These are phyloP conservation scores for Melanostigma gelatinosum DNA, from an alignment of 2,113 vertebrate species.

Conservation along the genomic window DNA sequence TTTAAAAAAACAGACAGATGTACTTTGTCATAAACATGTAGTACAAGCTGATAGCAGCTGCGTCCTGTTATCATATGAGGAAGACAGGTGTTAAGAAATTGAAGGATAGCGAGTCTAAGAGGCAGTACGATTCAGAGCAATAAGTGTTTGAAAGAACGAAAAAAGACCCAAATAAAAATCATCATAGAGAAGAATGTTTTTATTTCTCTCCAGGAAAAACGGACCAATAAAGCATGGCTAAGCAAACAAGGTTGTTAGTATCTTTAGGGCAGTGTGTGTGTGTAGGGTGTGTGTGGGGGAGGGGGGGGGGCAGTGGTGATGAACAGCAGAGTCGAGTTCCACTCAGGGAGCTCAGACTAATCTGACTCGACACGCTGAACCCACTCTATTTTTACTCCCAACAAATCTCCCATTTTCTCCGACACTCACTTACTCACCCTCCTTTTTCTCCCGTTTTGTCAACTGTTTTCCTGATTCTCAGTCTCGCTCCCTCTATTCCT, in stretches of 20 bases:
- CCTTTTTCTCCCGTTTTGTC: background rate
- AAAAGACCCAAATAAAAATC: background rate
- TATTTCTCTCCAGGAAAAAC: slow-evolving; percentile 52
- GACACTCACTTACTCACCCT: background rate
- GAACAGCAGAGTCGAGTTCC: slow-evolving; percentile 56
- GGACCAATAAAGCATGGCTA: slow-evolving; percentile 18
- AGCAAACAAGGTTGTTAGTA: slow-evolving; percentile 78
- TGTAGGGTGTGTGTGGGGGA: background rate
- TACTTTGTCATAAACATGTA: background rate
- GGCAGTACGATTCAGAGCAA: background rate
- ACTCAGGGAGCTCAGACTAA: slow-evolving; percentile 59
- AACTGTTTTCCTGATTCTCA: slow-evolving; percentile 5
- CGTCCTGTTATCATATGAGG: background rate
- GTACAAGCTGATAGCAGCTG: slow-evolving; percentile 9
- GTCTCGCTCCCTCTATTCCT: background rate
- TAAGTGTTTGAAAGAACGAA: background rate
- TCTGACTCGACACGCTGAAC: slow-evolving; percentile 65
- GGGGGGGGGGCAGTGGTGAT: slow-evolving; percentile 9
- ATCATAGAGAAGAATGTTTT: background rate
- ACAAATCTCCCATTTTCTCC: slow-evolving; percentile 37
- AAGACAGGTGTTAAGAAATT: background rate
- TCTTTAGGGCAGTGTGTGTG: slow-evolving; percentile 60
- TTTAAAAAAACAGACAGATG: background rate
- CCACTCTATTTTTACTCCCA: slow-evolving; percentile 68
- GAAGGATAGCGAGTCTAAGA: background rate